phyloP scores from a whole-genome alignment of 2,888 invertebrate genomes.

The Hypena proboscidalis region DNA sequence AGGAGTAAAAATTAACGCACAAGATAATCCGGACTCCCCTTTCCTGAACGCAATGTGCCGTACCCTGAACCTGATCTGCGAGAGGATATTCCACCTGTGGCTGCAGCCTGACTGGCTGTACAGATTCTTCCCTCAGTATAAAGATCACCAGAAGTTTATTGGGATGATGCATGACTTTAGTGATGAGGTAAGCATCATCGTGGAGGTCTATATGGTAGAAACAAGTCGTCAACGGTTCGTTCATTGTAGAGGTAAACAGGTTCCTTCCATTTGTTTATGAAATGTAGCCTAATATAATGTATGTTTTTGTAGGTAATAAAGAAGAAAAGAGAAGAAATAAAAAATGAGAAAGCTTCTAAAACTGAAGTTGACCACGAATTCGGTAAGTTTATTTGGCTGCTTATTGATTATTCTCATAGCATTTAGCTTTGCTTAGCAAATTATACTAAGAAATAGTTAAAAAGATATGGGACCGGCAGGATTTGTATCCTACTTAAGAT shows the following conservation, averaged over 20 bases:
- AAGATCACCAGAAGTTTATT: constrained; percentile 78
- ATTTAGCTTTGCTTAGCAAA: no score
- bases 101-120: constrained; percentile 85
- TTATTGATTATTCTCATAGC: no score
- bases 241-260: no score
- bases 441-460: no score
- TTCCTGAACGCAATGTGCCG: constrained; percentile 62
- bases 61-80: constrained; percentile 58
- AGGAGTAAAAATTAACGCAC: constrained; percentile 73
- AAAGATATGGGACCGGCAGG: no score
- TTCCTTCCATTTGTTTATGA: no score
- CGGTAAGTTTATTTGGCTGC: constrained; percentile 60
- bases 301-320: constrained; percentile 59
- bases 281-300: not conserved
- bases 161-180: constrained; percentile 86
- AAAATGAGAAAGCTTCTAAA: constrained; percentile 45
- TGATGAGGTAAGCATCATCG: constrained; percentile 61
- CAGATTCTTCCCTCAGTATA: constrained; percentile 76
- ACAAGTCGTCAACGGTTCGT: no score
- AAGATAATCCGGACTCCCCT: constrained; percentile 59
- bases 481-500: no score
- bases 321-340: constrained; percentile 60
- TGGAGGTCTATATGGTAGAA: not conserved
- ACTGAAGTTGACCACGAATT: constrained; percentile 57
- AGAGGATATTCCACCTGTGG: constrained; percentile 77